Base-by-base conservation (phyloP, 2,797 vertebrate species). In the Hydrolagus colliei region DNA sequence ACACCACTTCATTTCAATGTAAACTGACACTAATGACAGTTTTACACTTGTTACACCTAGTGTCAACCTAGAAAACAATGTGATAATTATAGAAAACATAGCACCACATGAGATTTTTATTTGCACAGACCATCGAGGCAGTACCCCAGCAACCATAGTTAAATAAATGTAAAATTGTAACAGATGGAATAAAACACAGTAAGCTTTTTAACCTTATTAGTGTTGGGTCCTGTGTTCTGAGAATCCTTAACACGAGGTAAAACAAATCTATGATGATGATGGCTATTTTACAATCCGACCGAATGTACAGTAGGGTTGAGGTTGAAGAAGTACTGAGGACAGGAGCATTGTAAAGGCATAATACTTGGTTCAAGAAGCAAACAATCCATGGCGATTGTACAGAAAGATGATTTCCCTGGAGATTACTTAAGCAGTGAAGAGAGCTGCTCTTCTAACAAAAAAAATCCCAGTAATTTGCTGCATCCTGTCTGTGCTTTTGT, bases 381-480 rank as follows among this genome's bases (percentile, higher is more conserved):
- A 89, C 89, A 89, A 87, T 88, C 88, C 90, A 14, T 67, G 87
- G 87, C 87, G 87, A 86, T 88, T 85, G 76, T 88, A 88, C 86
- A 89, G 2, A 86, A 86, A 86, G 79, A 87, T 74, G 0, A 59
- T 85, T 88, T 88, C 89, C 87, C 90, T 89, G 86, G 88, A 88
- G 90, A 88, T 90, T 89, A 90, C 89, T 86, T 82, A 82, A 86
- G 86, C 88, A 13, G 59, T 86, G 87, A 87, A 88, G 88, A 90
- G 87, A 89, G 41, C 86, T 87, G 78, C 86, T 67, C 0, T 87
- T 91, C 90, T 89, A 88, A 88, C 88, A 89, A 89, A 80, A 86
- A 88, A 86, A 86, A 88, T 86, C 78, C 86, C 87, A 87, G 52
- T 86, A 88, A 87, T 88, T 91, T 92, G 90, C 91, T 73, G 86